phyloP scores from a whole-genome alignment of 2,888 invertebrate genomes.

The Pachycephus smyrnensis region DNA sequence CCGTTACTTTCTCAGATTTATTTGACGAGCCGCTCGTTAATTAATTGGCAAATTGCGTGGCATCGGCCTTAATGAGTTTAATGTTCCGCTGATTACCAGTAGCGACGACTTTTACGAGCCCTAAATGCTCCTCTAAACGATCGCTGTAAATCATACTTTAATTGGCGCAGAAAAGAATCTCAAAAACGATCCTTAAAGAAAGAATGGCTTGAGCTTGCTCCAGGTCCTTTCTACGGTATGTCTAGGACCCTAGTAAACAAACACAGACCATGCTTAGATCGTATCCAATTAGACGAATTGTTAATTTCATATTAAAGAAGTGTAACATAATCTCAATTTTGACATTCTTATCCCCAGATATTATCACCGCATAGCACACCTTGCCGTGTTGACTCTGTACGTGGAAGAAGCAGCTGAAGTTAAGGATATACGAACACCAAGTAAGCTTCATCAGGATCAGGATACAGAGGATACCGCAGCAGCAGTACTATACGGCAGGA shows the following conservation, averaged over 20 bases:
- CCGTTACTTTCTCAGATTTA: conserved; percentile 1
- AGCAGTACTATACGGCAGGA: neutral
- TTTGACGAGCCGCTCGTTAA: conserved; percentile 28
- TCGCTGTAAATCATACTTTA: conserved; percentile 51
- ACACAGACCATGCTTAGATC: neutral
- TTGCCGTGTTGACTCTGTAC: neutral
- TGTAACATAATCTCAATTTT: neutral
- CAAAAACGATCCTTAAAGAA: neutral
- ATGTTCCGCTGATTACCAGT: conserved; percentile 47
- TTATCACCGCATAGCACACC: neutral
- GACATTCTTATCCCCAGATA: neutral
- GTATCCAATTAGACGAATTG: neutral
- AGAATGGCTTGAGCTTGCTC: neutral
- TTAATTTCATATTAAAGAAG: neutral
- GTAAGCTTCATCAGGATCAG: neutral
- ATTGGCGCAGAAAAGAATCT: conserved; percentile 32
- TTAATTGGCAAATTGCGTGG: conserved; percentile 46
- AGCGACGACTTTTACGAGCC: conserved; percentile 48
- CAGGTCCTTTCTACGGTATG: neutral
- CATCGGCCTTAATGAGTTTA: conserved; percentile 46
- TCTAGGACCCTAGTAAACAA: neutral
- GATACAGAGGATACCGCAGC: neutral
- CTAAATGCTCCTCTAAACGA: conserved; percentile 43
- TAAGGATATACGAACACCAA: neutral
- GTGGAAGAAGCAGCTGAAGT: neutral